Conservation (phyloP, 2,113 vertebrate species). For the Mustela lutreola region DNA sequence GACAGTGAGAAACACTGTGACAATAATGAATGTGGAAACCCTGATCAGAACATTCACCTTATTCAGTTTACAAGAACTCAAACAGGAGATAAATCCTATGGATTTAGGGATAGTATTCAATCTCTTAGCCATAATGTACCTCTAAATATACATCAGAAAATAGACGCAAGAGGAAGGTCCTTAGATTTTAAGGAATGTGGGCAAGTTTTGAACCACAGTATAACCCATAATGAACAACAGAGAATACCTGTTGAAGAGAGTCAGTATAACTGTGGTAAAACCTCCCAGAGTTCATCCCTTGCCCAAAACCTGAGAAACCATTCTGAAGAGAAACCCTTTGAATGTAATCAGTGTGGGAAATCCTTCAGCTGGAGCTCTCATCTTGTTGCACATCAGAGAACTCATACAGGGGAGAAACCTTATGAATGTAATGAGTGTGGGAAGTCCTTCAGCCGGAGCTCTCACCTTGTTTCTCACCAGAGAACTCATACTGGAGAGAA, state of each 20-base stretch:
- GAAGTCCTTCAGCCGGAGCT: conserved; percentile 80
- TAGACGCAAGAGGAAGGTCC: neutral
- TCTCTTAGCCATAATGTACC: neutral
- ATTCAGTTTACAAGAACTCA: conserved; percentile 64
- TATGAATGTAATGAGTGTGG: conserved; percentile 80
- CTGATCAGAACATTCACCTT: conserved; percentile 22
- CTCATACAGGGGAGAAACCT: conserved; percentile 81
- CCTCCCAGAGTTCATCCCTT: neutral
- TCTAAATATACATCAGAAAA: conserved; percentile 40
- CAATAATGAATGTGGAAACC: neutral
- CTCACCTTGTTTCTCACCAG: conserved; percentile 77
- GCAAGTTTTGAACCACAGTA: conserved; percentile 47
- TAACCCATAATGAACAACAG: conserved; percentile 46
- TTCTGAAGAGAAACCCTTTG: conserved; percentile 78
- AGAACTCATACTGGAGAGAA: conserved; percentile 81
- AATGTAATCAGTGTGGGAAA: conserved; percentile 77
- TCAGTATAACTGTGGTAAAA: conserved; percentile 60
- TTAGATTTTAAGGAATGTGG: conserved; percentile 63
- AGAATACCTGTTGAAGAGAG: conserved; percentile 35
- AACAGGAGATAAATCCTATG: conserved; percentile 51
- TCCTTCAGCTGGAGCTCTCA: conserved; percentile 80
- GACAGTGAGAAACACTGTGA: neutral
- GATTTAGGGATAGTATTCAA: conserved; percentile 24
- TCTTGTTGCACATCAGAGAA: conserved; percentile 79
- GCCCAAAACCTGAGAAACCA: conserved; percentile 56